Evolutionary conservation across 2,797 vertebrate genomes (phyloP), one percentile per base, ranked within the genome.

Genomic region (Aotus griseimembra): DNA sequence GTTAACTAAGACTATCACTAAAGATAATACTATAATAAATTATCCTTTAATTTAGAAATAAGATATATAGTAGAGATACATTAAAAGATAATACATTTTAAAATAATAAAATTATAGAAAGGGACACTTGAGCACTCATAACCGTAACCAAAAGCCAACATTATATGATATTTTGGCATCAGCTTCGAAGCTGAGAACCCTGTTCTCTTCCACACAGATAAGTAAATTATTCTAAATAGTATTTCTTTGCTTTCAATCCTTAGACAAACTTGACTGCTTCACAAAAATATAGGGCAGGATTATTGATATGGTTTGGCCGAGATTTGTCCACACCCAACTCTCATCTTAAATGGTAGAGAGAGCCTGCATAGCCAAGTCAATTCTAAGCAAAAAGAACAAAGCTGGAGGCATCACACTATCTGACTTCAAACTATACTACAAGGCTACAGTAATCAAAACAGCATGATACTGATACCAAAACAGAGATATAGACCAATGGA

Each of bases 121-220:
- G 14, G 1, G n/a, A 17, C 0, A 5, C 7, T 17, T 14, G 33
- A 39, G 2, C 7, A 41, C 5, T 4, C 15, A 7, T 28, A 17
- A 24, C 7, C 80, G 2, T 55, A 87, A 46, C 36, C 3, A 70
- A 85, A 70, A 52, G 30, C 4, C 46, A 75, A 67, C 19, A 5
- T 67, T 46, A 13, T 30, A 15, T 57, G 14, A 10, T 17, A 73
- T 64, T 4, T 41, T 89, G 22, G 11, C 36, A 44, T 83, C 46
- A 12, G 5, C 13, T 46, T 87, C 3, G 20, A 52, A 83, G 22
- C 9, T 50, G 1, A 57, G 24, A 92, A 11, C 0, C 0, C 22
- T 87, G 20, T 7, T 64, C n/a, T n/a, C 15, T 87, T 77, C 24
- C 39, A 67, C 6, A n/a, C n/a, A 46, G 17, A 44, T 28, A 67